phyloP scores from a whole-genome alignment of 2,113 vertebrate species.

The Helogale parvula region DNA sequence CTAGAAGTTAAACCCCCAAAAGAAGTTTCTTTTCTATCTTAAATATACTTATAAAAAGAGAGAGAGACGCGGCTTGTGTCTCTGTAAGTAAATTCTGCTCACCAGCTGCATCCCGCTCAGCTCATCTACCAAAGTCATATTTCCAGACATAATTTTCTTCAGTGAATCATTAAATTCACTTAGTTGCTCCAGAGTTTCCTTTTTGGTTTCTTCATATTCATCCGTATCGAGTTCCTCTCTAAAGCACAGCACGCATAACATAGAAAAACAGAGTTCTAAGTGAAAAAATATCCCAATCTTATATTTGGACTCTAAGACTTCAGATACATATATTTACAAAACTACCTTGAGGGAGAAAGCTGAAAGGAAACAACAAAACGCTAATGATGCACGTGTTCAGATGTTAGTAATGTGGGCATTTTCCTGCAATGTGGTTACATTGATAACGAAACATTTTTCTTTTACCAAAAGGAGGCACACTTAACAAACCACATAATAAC shows the following conservation, averaged over 20 bases:
- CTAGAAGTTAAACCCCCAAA: not conserved
- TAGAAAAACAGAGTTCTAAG: not conserved
- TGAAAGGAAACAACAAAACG: not conserved
- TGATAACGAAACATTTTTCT: not conserved
- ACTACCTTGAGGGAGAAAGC: not conserved
- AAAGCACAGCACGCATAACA: constrained; percentile 9
- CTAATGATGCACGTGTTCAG: not conserved
- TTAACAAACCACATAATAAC: constrained; percentile 13
- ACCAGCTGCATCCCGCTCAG: constrained; percentile 98
- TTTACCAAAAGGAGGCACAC: not conserved
- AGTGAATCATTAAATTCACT: constrained; percentile 96
- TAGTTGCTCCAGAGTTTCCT: constrained; percentile 96
- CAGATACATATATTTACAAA: not conserved
- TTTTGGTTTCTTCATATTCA: constrained; percentile 98
- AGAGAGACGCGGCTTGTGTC: not conserved
- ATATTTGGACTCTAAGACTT: not conserved
- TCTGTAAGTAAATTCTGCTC: constrained; percentile 62
- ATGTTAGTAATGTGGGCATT: not conserved
- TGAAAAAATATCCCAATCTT: not conserved
- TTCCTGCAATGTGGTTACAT: not conserved
- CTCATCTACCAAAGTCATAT: constrained; percentile 98
- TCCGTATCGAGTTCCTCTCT: constrained; percentile 97
- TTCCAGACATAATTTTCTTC: constrained; percentile 97
- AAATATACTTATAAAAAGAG: not conserved
- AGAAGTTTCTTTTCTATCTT: not conserved